phyloP scores from a whole-genome alignment of 2,888 invertebrate genomes.

The Zhuqinia jingwanae region DNA sequence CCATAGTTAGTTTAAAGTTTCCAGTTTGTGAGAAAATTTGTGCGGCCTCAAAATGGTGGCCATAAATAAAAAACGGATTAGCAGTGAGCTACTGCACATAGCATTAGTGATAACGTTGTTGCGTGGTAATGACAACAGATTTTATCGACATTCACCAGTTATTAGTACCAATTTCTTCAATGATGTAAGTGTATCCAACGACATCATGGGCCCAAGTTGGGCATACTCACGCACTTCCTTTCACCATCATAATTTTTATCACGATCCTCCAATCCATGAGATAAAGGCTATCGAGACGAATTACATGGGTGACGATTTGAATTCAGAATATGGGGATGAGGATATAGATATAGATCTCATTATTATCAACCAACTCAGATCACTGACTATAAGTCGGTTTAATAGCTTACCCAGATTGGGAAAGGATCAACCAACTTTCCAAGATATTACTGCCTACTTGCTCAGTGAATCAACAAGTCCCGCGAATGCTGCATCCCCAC shows the following conservation, averaged over 20 bases:
- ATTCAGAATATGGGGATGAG: constrained; percentile 54
- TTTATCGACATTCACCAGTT: constrained; percentile 58
- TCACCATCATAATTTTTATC: constrained; percentile 70
- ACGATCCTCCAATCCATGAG: constrained; percentile 67
- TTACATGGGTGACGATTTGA: constrained; percentile 41
- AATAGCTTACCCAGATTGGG: constrained; percentile 62
- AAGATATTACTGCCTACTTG: constrained; percentile 78
- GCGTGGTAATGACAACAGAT: constrained; percentile 71
- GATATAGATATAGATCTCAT: constrained; percentile 70
- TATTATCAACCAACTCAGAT: constrained; percentile 70
- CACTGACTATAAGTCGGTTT: constrained; percentile 66
- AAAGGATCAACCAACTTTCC: constrained; percentile 72
- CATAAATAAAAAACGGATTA: constrained; percentile 75
- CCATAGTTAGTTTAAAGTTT: background rate
- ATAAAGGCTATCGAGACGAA: constrained; percentile 63
- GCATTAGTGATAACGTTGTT: constrained; percentile 77
- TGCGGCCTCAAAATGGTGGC: constrained; percentile 66
- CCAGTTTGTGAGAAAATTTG: background rate
- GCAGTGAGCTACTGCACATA: constrained; percentile 76
- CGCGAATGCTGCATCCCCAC: constrained; percentile 45
- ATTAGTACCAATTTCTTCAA: constrained; percentile 73
- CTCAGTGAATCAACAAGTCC: constrained; percentile 76
- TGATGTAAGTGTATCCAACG: constrained; percentile 70
- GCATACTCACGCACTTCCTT: constrained; percentile 75
- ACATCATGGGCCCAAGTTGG: constrained; percentile 75